phyloP scores from a whole-genome alignment of 2,888 invertebrate genomes.

The Ferdinandea cuprea region DNA sequence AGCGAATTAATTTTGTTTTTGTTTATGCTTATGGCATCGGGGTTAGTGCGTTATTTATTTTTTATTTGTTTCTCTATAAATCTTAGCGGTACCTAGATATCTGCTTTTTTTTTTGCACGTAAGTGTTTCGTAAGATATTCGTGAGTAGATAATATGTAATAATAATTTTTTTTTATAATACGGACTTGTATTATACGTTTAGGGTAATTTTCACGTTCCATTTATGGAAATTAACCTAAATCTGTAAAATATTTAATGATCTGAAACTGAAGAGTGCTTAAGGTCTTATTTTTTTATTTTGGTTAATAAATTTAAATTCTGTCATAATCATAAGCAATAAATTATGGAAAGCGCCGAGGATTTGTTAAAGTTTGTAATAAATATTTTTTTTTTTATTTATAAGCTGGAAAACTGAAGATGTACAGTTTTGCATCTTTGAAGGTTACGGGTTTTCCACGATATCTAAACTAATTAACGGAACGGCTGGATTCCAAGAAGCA shows the following conservation, averaged over 20 bases:
- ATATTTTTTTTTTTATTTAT: too few species aligned
- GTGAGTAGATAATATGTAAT: conserved; percentile 1
- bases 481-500: too few species aligned
- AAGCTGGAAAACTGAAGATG: too few species aligned
- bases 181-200: neutral
- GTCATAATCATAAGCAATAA: too few species aligned
- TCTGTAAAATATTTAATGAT: neutral
- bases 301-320: neutral
- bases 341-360: too few species aligned
- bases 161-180: conserved; percentile 6
- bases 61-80: neutral
- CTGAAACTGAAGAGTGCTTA: neutral
- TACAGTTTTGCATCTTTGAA: too few species aligned
- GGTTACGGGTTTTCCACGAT: too few species aligned
- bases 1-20: conserved; percentile 2
- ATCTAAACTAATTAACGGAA: too few species aligned
- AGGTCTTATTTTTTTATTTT: too few species aligned
- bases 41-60: conserved; percentile 4
- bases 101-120: conserved; percentile 40
- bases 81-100: neutral
- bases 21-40: conserved; percentile 2
- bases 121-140: conserved; percentile 35
- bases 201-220: neutral
- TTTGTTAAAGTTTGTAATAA: too few species aligned
- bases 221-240: conserved; percentile 13